Evolutionary conservation across 2,113 vertebrate genomes (phyloP), one percentile per base, ranked within the genome.

Genomic region (Axis porcinus): DNA sequence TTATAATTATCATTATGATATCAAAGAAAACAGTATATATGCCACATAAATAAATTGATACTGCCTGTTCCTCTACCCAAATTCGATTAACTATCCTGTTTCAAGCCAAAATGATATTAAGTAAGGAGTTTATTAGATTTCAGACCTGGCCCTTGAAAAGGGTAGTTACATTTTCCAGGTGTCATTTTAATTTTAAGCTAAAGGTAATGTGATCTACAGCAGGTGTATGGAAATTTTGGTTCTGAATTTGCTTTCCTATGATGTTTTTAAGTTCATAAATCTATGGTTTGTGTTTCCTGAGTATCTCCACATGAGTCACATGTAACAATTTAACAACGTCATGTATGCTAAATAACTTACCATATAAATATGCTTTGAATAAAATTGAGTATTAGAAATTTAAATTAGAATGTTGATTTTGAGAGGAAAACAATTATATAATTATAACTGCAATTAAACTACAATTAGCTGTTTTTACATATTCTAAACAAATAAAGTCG

Each of bases 121-220:
- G 8, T 45, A 60, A 90, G 76, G 27, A 28, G 12, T 58, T 94
- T 85, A 98, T 95, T 86, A 79, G 33, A 86, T 97, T 97, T 91
- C 28, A 23, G 4, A 14, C 90, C 52, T 97, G 47, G 76, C 6
- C 47, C 43, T 95, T 96, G 45, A 54, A 97, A 97, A 91, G 19
- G 10, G 17, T 92, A 70, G 47, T 85, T 97, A 78, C 86, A 91
- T 94, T 97, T 97, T 97, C 95, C 83, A 97, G 94, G 74, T 98
- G 86, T 97, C 89, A 96, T 93, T 97, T 92, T 82, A 91, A 96
- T 97, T 97, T 95, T 78, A 28, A 96, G 6, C 27, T 28, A 36
- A 55, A 91, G 19, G 5, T 90, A 96, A 95, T 43, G 11, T 92
- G 64, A 60, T 87, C 64, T 60, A 40, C 16, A 55, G 33, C 21